Evolutionary conservation across 1,140 invertebrate genomes (phyloP), one percentile per base, ranked within the genome.

Genomic region (Eriocheir sinensis): DNA sequence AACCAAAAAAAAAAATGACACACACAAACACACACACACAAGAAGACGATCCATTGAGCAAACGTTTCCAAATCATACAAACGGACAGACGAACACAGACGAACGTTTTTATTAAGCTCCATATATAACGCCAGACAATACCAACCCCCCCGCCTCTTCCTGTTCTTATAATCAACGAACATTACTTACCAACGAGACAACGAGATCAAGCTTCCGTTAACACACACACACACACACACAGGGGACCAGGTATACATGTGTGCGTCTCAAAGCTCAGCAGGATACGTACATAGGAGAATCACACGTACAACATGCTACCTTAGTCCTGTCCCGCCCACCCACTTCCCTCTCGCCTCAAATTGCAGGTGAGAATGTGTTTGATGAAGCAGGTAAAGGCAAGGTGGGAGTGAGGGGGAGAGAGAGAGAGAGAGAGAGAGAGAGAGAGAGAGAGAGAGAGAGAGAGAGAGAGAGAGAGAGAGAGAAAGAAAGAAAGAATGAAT

Each of bases 21-120:
- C 34, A 85, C 81, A 85, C 81, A 85, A 30, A 85, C 38, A 36
- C 81, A 85, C 34, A 85, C 81, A 85, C 81, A 85, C 38, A 41
- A 12, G 12, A 72, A 72, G 53, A 72, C 12, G 27, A 12, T 12
- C 53, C 53, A 12, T 72, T 27, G 27, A 72, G 27, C 53, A 72
- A 12, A 27, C 27, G 53, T 72, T 27, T 27, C 27, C 27, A n/a
- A n/a, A n/a, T n/a, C 60, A 72, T 8, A 4, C 44, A 48, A 4
- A 48, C 44, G 15, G 4, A 48, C 44, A 48, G 44, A 60, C 53
- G 17, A 2, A 72, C 21, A n/a, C 27, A 72, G 60, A n/a, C 1
- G 21, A 1, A 12, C 27, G 60, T 21, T 12, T 72, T 6, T n/a
- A 72, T 0, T 4, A n/a, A n/a, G 27, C 60, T 72, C 21, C 60